Conservation (phyloP, 2,797 vertebrate species). For the Crypturellus tataupa region DNA sequence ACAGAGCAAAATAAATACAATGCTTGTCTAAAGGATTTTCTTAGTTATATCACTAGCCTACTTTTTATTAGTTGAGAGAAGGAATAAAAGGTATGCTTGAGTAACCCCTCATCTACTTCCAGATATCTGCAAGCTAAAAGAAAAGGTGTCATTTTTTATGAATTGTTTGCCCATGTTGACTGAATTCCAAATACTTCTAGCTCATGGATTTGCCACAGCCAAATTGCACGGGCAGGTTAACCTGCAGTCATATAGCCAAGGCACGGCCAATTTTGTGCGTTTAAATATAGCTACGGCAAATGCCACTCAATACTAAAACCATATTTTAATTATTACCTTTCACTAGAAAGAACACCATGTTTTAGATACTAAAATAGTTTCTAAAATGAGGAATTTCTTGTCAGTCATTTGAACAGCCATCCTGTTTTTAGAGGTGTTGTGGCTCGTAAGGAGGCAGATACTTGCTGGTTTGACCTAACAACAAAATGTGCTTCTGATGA, state of each 20-base stretch:
- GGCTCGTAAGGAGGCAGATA: background rate
- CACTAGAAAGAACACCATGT: background rate
- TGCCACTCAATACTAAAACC: background rate
- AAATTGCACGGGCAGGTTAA: background rate
- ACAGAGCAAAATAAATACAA: background rate
- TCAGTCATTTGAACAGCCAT: background rate
- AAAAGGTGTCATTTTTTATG: background rate
- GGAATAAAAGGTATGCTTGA: background rate
- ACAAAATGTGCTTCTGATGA: background rate
- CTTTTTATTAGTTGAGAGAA: background rate
- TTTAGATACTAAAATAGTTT: background rate
- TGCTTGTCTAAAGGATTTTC: background rate
- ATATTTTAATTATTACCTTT: background rate
- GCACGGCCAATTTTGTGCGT: background rate
- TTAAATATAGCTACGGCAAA: background rate
- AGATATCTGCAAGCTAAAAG: background rate
- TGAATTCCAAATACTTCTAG: background rate
- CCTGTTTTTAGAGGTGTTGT: background rate
- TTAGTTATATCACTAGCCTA: background rate
- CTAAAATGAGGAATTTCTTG: background rate
- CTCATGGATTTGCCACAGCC: background rate
- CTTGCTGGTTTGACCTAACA: background rate
- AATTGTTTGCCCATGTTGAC: background rate
- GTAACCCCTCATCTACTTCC: background rate
- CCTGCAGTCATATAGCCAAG: background rate